Conservation (phyloP, 2,113 vertebrate species). For the Rhinoptilus africanus region DNA sequence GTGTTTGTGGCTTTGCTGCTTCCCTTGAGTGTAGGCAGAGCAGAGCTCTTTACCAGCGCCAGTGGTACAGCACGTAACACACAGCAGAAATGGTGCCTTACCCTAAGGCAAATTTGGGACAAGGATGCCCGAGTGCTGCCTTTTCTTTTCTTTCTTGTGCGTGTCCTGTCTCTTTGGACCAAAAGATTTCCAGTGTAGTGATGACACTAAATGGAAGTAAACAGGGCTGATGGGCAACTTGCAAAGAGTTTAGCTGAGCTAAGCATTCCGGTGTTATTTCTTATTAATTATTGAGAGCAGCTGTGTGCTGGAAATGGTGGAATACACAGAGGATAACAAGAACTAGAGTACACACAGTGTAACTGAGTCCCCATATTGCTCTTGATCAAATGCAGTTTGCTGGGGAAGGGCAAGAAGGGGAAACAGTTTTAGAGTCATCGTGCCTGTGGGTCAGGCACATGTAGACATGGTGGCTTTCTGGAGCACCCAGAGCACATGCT, state of each 20-base stretch:
- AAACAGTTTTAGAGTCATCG: not conserved
- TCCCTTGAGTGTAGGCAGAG: not conserved
- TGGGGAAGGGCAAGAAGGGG: not conserved
- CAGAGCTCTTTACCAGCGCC: not conserved
- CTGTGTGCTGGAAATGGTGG: not conserved
- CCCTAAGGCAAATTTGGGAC: not conserved
- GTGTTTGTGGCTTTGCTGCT: not conserved
- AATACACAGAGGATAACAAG: not conserved
- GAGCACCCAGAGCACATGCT: not conserved
- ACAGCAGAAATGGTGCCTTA: not conserved
- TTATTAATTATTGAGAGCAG: not conserved
- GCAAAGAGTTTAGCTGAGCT: not conserved
- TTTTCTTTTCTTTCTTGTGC: not conserved
- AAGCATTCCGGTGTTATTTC: not conserved
- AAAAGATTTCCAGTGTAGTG: not conserved
- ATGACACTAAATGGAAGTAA: not conserved
- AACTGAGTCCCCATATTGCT: not conserved
- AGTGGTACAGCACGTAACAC: not conserved
- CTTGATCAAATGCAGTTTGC: not conserved
- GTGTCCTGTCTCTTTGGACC: not conserved
- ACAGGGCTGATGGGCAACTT: not conserved
- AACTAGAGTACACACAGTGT: not conserved
- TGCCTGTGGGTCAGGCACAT: not conserved
- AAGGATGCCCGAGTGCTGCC: not conserved
- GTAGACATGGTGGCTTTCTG: not conserved